Percentiles rank a stretch among this genome's conserved stretches.
Conservation (phyloP, 2,888 invertebrate genomes). For the Empis livida region DNA sequence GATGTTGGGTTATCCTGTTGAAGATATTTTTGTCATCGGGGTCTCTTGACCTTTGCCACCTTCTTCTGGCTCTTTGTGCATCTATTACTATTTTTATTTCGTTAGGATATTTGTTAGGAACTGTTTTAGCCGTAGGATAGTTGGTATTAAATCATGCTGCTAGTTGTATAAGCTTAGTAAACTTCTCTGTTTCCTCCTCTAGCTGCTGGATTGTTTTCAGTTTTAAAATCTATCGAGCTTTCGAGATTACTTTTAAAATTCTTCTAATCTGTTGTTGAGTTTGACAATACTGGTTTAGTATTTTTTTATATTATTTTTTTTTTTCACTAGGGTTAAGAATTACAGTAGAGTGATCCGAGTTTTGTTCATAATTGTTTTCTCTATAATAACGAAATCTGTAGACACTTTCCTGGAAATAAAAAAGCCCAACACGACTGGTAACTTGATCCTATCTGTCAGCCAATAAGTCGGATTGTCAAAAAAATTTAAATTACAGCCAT, state of each 20-base stretch:
- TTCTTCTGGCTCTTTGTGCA: too few relatives aligned
- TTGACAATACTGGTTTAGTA: background rate
- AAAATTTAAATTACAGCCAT: background rate
- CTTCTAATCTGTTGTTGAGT: background rate
- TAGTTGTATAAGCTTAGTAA: background rate
- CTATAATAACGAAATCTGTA: background rate
- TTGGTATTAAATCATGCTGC: background rate
- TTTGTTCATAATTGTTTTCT: background rate
- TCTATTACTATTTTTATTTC: background rate
- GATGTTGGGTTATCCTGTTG: too few relatives aligned
- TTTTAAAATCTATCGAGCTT: background rate
- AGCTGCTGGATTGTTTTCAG: background rate
- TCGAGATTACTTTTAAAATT: background rate
- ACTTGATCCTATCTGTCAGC: background rate
- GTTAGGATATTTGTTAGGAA: background rate
- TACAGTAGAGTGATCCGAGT: conserved; percentile 2
- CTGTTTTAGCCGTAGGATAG: background rate
- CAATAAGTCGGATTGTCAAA: background rate
- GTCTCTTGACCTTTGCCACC: too few relatives aligned
- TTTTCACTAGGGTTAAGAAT: background rate
- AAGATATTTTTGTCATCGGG: too few relatives aligned
- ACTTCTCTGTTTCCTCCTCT: background rate
- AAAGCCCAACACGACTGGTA: conserved; percentile 3
- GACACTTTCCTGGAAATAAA: background rate
- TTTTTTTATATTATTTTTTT: background rate